Evolutionary conservation across 1,140 invertebrate genomes (phyloP).

Genomic region (Cydia splendana): DNA sequence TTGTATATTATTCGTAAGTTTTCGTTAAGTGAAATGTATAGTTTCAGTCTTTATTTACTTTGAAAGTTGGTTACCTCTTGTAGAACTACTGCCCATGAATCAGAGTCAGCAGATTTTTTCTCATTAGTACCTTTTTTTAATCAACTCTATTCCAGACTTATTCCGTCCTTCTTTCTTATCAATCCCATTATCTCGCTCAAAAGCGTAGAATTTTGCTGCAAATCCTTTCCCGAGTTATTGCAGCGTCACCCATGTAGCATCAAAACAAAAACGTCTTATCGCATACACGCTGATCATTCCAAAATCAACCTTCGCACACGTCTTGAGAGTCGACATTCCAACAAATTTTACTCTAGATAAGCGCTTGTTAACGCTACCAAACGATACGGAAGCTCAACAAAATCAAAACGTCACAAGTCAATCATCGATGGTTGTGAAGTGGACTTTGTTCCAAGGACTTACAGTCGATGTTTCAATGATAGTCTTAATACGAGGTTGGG

Average conservation of each 20-base stretch:
- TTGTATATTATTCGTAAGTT: too few relatives aligned
- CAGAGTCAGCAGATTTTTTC: background rate
- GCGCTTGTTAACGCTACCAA: background rate
- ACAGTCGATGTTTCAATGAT: background rate
- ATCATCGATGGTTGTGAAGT: background rate
- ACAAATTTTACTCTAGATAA: background rate
- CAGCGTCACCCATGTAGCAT: background rate
- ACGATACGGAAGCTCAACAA: background rate
- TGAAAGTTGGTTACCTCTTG: too few relatives aligned
- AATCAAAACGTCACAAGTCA: background rate
- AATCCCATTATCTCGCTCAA: slow-evolving; percentile 6
- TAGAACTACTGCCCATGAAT: too few relatives aligned
- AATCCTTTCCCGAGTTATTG: slow-evolving; percentile 15
- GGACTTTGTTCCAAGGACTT: background rate
- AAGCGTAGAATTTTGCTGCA: slow-evolving; percentile 2
- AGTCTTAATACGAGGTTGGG: background rate
- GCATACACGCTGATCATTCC: background rate
- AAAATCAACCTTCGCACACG: background rate
- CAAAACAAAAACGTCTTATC: background rate
- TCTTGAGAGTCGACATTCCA: background rate
- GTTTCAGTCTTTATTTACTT: too few relatives aligned
- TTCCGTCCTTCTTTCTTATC: background rate
- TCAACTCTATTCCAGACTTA: background rate
- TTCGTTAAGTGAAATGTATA: too few relatives aligned
- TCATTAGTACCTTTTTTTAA: background rate